A percentile compares a stretch with the other conserved stretches of the same genome.
Conservation (phyloP, 1,140 invertebrate genomes). For the Polypedilum vanderplanki region DNA sequence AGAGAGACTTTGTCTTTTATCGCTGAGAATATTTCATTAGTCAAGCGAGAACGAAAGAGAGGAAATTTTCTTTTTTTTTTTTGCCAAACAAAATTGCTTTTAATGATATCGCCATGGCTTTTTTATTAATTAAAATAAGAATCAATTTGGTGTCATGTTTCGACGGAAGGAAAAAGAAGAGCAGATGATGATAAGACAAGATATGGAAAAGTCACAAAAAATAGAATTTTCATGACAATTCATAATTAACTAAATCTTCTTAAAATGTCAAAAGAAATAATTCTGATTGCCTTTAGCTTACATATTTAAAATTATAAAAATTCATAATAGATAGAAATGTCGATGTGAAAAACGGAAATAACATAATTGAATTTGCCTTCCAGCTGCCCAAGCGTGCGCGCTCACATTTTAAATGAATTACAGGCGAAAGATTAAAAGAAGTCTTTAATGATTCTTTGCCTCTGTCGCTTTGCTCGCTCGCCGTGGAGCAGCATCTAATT, state of each 20-base stretch:
- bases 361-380: slow-evolving; percentile 12
- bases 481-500: not conserved
- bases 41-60: not conserved
- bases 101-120: slow-evolving; percentile 10
- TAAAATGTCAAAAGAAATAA: no score
- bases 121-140: slow-evolving; percentile 8
- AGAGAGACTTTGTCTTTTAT: no score
- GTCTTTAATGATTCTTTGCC: not conserved
- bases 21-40: no score
- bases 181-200: no score
- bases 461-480: not conserved
- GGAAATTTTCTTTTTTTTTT: not conserved
- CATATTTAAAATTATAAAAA: no score
- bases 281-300: no score
- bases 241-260: no score
- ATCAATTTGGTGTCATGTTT: slow-evolving; percentile 18
- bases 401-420: slow-evolving; percentile 14
- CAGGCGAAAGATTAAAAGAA: not conserved
- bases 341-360: not conserved
- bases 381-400: slow-evolving; percentile 14
- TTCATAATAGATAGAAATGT: not conserved
- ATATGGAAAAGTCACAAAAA: no score
- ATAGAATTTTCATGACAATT: no score
- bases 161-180: not conserved
- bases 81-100: not conserved